Conservation (phyloP, 2,797 vertebrate species). For the Mycteria americana region DNA sequence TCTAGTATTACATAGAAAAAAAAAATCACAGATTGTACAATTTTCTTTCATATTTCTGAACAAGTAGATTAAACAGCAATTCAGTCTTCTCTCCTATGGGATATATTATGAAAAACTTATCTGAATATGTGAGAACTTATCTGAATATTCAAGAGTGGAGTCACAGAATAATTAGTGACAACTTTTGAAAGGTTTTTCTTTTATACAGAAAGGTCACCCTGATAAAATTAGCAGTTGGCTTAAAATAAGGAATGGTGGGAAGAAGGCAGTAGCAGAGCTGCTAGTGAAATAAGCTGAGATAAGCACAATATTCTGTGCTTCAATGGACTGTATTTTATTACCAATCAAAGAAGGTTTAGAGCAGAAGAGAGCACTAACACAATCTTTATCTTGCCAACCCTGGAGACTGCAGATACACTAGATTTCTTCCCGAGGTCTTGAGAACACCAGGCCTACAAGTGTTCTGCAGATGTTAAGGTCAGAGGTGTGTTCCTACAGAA, state of each 20-base stretch:
- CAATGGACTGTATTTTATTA: neutral
- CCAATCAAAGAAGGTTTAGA: neutral
- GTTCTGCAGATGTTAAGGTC: neutral
- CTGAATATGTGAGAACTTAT: neutral
- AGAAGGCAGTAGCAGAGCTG: neutral
- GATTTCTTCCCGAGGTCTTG: neutral
- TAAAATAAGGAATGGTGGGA: neutral
- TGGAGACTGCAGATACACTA: neutral
- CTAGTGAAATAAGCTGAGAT: neutral
- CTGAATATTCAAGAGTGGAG: neutral
- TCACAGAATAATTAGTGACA: neutral
- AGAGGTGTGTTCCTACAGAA: neutral
- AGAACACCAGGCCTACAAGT: neutral
- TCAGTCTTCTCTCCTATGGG: neutral
- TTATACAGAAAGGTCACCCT: neutral
- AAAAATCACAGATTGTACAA: neutral
- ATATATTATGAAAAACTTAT: neutral
- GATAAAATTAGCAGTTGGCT: conserved; percentile 16
- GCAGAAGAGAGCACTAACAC: neutral
- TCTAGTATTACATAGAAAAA: neutral
- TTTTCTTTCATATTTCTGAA: neutral
- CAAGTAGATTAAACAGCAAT: neutral
- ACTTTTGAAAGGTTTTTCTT: neutral
- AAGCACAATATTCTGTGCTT: neutral
- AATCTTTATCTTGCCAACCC: neutral